A percentile compares a stretch with the other conserved stretches of the same genome.
phyloP scores from a whole-genome alignment of 2,888 invertebrate species.

The Gasteruption jaculator region DNA sequence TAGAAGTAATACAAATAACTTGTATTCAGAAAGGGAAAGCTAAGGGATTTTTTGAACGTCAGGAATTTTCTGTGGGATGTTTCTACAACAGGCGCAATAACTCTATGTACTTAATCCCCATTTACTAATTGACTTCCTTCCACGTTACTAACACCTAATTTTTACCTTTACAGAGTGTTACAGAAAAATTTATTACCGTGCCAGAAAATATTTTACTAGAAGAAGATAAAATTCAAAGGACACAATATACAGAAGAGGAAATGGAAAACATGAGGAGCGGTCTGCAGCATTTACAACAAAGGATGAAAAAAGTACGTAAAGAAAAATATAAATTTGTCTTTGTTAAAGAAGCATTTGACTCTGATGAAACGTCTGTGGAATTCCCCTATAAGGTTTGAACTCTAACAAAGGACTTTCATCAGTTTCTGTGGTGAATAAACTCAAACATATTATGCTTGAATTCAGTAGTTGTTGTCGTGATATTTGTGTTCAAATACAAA shows the following conservation, averaged over 20 bases:
- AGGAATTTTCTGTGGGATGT: too few relatives aligned
- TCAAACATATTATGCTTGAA: neutral
- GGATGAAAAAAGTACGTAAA: conserved; percentile 27
- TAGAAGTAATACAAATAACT: too few relatives aligned
- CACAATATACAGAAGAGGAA: conserved; percentile 29
- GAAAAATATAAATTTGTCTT: neutral
- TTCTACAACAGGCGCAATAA: too few relatives aligned
- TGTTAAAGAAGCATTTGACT: neutral
- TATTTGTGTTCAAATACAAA: too few relatives aligned
- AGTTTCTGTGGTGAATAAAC: neutral
- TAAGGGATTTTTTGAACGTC: too few relatives aligned
- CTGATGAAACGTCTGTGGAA: too few relatives aligned
- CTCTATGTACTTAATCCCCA: neutral
- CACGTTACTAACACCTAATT: conserved; percentile 1
- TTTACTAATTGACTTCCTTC: neutral
- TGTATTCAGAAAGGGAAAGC: too few relatives aligned
- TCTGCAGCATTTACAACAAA: conserved; percentile 27
- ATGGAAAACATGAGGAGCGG: conserved; percentile 23
- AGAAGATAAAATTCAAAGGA: conserved; percentile 32
- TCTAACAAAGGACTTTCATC: too few relatives aligned
- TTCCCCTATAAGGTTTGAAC: too few relatives aligned
- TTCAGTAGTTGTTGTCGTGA: neutral
- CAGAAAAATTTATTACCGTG: conserved; percentile 28
- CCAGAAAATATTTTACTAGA: conserved; percentile 33
- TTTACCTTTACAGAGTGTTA: conserved; percentile 24